Conservation (phyloP, 2,888 invertebrate genomes). For the Leucoptera coffeella region DNA sequence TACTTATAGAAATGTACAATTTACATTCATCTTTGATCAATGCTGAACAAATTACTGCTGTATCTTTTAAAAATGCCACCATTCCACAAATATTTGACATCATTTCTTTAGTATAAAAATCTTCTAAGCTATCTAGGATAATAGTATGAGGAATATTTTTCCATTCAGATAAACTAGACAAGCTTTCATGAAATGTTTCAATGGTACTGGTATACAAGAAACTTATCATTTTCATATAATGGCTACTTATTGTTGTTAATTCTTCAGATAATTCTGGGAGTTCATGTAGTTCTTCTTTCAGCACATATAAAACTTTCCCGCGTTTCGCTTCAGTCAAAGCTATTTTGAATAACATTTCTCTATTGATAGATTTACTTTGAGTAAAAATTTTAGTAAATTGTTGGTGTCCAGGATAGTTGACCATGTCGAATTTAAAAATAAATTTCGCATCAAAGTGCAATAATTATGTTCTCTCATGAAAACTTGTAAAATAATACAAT, state of each 20-base stretch:
- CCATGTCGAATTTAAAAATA: too few relatives aligned
- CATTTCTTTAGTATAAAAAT: conserved; percentile 17
- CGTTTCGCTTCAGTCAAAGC: conserved; percentile 19
- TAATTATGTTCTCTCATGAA: too few relatives aligned
- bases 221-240: conserved; percentile 39
- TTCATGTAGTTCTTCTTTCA: conserved; percentile 26
- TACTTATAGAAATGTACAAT: too few relatives aligned
- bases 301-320: conserved; percentile 35
- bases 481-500: too few relatives aligned
- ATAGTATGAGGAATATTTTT: conserved; percentile 27
- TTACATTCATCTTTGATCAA: too few relatives aligned
- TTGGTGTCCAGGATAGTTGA: too few relatives aligned
- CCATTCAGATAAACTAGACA: conserved; percentile 28
- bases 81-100: conserved; percentile 28
- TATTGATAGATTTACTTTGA: conserved; percentile 15
- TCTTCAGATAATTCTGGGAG: conserved; percentile 34
- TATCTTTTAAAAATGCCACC: conserved; percentile 22
- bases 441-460: too few relatives aligned
- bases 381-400: too few relatives aligned
- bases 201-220: conserved; percentile 28
- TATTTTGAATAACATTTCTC: conserved; percentile 27
- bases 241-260: conserved; percentile 17
- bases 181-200: conserved; percentile 23
- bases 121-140: conserved; percentile 27
- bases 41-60: conserved; percentile 15